Evolutionary conservation across 2,888 invertebrate genomes (phyloP).

Genomic region (Agonopterix alstromeriana): DNA sequence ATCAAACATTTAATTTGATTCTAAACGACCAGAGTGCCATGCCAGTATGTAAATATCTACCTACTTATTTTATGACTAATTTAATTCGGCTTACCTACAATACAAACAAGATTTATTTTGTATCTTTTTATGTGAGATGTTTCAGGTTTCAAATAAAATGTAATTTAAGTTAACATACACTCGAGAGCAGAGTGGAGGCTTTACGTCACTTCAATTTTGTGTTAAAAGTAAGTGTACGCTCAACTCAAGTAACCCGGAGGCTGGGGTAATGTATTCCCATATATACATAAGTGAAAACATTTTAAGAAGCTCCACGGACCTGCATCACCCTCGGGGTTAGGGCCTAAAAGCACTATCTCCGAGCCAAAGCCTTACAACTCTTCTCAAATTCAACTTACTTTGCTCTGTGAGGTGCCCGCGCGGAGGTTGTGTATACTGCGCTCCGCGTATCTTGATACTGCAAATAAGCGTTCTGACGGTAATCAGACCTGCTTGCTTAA

Average conservation of each 20-base stretch:
- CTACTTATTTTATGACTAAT: too few relatives aligned
- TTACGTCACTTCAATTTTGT: constrained; percentile 74
- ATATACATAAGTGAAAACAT: constrained; percentile 76
- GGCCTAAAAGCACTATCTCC: constrained; percentile 78
- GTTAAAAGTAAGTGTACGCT: constrained; percentile 71
- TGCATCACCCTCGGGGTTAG: constrained; percentile 76
- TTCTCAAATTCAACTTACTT: constrained; percentile 77
- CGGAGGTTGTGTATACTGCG: constrained; percentile 24
- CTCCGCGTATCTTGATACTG: too few relatives aligned
- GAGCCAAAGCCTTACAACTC: constrained; percentile 76
- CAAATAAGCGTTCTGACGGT: too few relatives aligned
- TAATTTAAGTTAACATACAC: constrained; percentile 69
- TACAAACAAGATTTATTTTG: too few relatives aligned
- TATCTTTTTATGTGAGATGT: constrained; percentile 23
- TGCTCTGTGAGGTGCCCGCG: constrained; percentile 64
- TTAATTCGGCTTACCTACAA: too few relatives aligned
- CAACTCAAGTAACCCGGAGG: constrained; percentile 67
- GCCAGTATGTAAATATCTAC: too few relatives aligned
- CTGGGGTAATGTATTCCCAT: constrained; percentile 74
- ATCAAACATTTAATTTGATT: background rate
- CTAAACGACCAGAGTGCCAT: background rate
- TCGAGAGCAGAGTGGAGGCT: constrained; percentile 65
- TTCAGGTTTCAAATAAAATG: constrained; percentile 62
- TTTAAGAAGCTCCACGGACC: constrained; percentile 75
- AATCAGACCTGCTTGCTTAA: too few relatives aligned